Percentiles rank a stretch among this genome's conserved stretches.
phyloP scores from a whole-genome alignment of 1,140 invertebrate genomes.

The Papilio aristodemus region DNA sequence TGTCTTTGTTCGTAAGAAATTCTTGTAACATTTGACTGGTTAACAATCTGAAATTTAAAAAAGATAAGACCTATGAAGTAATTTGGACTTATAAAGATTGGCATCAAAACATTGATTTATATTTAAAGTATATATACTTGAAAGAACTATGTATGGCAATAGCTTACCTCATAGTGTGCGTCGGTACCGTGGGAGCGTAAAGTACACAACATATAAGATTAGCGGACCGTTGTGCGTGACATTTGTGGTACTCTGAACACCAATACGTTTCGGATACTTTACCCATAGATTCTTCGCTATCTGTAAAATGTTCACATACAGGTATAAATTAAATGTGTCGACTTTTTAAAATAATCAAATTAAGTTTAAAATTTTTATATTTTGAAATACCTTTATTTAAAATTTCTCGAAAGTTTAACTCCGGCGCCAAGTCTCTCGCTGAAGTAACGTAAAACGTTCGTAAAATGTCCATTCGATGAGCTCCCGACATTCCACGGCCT shows the following conservation, averaged over 20 bases:
- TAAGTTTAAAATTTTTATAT: slow-evolving; percentile 11
- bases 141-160: too few species aligned
- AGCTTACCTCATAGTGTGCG: slow-evolving; percentile 83
- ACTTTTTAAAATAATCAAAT: too few species aligned
- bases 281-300: slow-evolving; percentile 34
- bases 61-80: too few species aligned
- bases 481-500: slow-evolving; percentile 76
- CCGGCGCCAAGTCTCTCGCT: slow-evolving; percentile 60
- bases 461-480: slow-evolving; percentile 85
- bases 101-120: too few species aligned
- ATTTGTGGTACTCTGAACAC: slow-evolving; percentile 92
- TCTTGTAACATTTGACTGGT: slow-evolving; percentile 69
- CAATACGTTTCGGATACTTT: slow-evolving; percentile 86
- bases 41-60: slow-evolving; percentile 62
- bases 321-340: too few species aligned
- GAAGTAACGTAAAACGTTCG: slow-evolving; percentile 86
- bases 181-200: slow-evolving; percentile 84
- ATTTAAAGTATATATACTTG: too few species aligned
- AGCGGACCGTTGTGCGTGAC: slow-evolving; percentile 84
- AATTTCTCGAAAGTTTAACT: slow-evolving; percentile 47
- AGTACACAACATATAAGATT: slow-evolving; percentile 85
- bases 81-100: too few species aligned
- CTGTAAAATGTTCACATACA: slow-evolving; percentile 23
- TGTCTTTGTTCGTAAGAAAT: slow-evolving; percentile 61
- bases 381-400: slow-evolving; percentile 47